These are phyloP conservation scores for Eurytoma californica DNA, from an alignment of 2,888 invertebrate species.

Conservation along the genomic window DNA sequence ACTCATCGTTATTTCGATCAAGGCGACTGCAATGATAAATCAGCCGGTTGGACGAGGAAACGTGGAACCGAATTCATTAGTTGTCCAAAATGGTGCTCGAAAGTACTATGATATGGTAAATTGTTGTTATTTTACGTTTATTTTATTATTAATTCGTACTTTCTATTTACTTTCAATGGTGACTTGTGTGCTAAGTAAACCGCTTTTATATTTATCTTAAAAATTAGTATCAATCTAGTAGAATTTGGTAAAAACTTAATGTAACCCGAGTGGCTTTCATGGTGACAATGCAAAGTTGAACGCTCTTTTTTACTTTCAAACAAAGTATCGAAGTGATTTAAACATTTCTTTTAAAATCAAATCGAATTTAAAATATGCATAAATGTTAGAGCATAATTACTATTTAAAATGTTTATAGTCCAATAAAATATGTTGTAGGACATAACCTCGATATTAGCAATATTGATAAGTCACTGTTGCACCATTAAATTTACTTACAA, in stretches of 20 bases:
- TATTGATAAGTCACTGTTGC: not conserved
- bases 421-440: not conserved
- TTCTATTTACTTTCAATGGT: too few relatives aligned
- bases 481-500: not conserved
- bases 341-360: not conserved
- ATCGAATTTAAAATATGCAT: too few relatives aligned
- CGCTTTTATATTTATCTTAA: too few relatives aligned
- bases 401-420: too few relatives aligned
- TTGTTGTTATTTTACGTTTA: constrained; percentile 50
- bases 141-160: constrained; percentile 14
- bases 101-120: constrained; percentile 97
- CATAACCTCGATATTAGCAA: constrained; percentile 11
- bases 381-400: too few relatives aligned
- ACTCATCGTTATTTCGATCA: not conserved
- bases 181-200: too few relatives aligned
- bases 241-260: not conserved
- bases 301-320: constrained; percentile 17
- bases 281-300: constrained; percentile 73
- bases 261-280: constrained; percentile 50
- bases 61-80: constrained; percentile 12
- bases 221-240: too few relatives aligned
- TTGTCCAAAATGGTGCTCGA: constrained; percentile 92
- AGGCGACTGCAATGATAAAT: not conserved
- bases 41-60: not conserved
- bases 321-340: not conserved